Conservation (phyloP, 2,113 vertebrate species). For the Petrocephalus zakoni region DNA sequence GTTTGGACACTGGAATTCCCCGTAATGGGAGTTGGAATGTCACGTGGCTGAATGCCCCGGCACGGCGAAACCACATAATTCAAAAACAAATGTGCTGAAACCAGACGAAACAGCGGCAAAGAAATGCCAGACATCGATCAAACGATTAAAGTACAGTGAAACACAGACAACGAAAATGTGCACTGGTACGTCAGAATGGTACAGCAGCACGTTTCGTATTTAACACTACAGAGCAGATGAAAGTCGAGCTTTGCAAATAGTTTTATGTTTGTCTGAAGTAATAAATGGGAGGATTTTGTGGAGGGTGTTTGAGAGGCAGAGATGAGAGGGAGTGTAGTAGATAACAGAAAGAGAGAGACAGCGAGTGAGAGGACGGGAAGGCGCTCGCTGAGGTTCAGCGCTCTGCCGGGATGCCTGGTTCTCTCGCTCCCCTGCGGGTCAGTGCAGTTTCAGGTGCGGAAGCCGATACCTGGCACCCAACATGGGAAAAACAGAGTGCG, state of each 20-base stretch:
- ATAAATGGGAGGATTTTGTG: neutral
- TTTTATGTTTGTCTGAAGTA: too few species aligned
- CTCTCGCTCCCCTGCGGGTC: conserved; percentile 54
- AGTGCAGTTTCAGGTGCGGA: conserved; percentile 51
- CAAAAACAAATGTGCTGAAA: neutral
- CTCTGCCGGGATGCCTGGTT: conserved; percentile 28
- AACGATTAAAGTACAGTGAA: neutral
- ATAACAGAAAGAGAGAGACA: conserved; percentile 15
- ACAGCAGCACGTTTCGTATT: neutral
- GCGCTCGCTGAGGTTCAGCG: conserved; percentile 56
- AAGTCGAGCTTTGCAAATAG: neutral
- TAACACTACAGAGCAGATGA: neutral
- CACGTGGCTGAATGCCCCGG: conserved; percentile 1
- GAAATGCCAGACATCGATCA: neutral
- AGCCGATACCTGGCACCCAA: conserved; percentile 47
- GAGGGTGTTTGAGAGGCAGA: conserved; percentile 33
- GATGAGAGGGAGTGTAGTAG: conserved; percentile 20
- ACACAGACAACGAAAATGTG: neutral
- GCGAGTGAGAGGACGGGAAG: conserved; percentile 16
- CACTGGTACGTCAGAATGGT: neutral
- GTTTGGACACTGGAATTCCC: conserved; percentile 20
- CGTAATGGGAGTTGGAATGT: neutral
- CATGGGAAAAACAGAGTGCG: conserved; percentile 39
- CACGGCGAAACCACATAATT: neutral
- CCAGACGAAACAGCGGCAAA: neutral